Base-by-base conservation (phyloP, 2,113 vertebrate genomes). In the Furnarius figulus region DNA sequence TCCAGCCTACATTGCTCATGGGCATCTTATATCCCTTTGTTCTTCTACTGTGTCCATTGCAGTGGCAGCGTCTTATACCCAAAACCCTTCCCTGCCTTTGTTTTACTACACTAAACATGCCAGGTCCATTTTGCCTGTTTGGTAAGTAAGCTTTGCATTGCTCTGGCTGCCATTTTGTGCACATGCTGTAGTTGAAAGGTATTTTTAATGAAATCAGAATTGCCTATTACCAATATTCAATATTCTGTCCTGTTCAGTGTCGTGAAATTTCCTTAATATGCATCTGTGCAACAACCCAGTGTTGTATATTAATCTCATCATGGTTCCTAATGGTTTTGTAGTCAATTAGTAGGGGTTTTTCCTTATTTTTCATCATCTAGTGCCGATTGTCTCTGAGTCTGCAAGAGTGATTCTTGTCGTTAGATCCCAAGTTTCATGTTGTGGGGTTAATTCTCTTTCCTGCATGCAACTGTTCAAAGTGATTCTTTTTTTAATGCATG, bases 121-220 rank as follows among this genome's bases (percentile, higher is more conserved):
- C 68, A 31, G 49, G 20, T 66, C 37, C 20, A 6, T 87, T 89
- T 85, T 75, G 10, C 47, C 44, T 78, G 5, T 91, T 89, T 78
- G 50, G 10, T 84, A 50, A 49, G 31, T 67, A 35, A 75, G 31
- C 27, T 82, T 93, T 56, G 27, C 21, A 19, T 58, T 90, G 27
- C 24, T 49, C 62, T 85, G 66, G 14, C 61, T 91, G 37, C 28
- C 1, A 7, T 73, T 91, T 28, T 62, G 19, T 77, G 59, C 53
- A 80, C 86, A 55, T 85, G 74, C 58, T 85, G 6, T 61, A 68
- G 19, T 5, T 63, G n/a, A 44, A 87, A 82, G 31, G 62, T 87
- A 77, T 79, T 93, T 94, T 93, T 88, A 73, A 67, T 58, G 7
- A 58, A 90, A 75, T 78, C n/a, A 92, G 37, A 83, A 74, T 71